phyloP scores from a whole-genome alignment of 2,888 invertebrate genomes.

The Calameuta pallipes region DNA sequence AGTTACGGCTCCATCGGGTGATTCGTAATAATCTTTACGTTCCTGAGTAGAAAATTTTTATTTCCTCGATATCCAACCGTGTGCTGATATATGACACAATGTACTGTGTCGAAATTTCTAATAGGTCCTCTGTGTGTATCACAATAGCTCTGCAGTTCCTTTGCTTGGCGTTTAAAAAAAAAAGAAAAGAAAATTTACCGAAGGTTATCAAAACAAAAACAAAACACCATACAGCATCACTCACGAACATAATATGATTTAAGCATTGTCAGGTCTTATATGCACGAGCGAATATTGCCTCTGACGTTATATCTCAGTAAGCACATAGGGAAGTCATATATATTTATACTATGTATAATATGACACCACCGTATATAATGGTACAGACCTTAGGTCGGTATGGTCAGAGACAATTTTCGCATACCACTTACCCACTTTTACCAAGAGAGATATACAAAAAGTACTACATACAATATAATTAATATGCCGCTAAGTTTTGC shows the following conservation, averaged over 20 bases:
- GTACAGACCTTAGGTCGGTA: constrained; percentile 46
- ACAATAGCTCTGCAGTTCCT: constrained; percentile 36
- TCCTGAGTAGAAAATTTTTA: not conserved
- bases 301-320: constrained; percentile 19
- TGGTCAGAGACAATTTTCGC: constrained; percentile 50
- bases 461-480: constrained; percentile 38
- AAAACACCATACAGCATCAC: constrained; percentile 35
- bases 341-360: constrained; percentile 50
- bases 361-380: constrained; percentile 46
- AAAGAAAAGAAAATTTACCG: not conserved
- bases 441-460: constrained; percentile 37
- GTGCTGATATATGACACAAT: not conserved
- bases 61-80: not conserved
- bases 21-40: accelerated
- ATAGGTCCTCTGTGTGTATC: not conserved
- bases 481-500: constrained; percentile 22
- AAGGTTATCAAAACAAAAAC: constrained; percentile 33
- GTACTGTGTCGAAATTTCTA: not conserved
- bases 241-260: constrained; percentile 24
- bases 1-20: not conserved
- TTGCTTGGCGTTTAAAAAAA: constrained; percentile 28
- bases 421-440: constrained; percentile 32
- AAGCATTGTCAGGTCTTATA: constrained; percentile 19
- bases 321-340: constrained; percentile 34
- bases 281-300: constrained; percentile 24